phyloP scores from a whole-genome alignment of 2,888 invertebrate genomes.

The Miltochrista miniata region DNA sequence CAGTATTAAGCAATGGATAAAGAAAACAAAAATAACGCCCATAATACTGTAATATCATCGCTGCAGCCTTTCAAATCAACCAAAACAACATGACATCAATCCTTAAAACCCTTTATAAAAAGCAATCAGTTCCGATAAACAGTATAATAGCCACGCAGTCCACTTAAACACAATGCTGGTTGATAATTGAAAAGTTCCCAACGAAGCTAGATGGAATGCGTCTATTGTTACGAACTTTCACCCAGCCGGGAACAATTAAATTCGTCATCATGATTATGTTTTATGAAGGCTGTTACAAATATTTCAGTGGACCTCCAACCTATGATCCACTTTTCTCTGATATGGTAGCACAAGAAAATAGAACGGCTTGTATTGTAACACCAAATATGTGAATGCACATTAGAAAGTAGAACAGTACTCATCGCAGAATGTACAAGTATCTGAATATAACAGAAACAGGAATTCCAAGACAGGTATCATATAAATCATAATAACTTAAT shows the following conservation, averaged over 20 bases:
- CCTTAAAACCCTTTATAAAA: constrained; percentile 16
- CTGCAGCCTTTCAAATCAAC: not conserved
- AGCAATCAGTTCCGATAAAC: constrained; percentile 25
- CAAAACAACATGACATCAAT: constrained; percentile 8
- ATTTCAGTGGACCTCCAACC: no score
- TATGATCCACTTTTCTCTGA: no score
- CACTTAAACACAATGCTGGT: constrained; percentile 36
- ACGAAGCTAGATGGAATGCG: constrained; percentile 26
- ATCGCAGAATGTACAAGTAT: no score
- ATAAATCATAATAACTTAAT: no score
- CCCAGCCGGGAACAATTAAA: constrained; percentile 35
- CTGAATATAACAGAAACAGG: no score
- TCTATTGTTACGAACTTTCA: constrained; percentile 38
- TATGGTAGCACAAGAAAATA: no score
- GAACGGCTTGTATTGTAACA: no score
- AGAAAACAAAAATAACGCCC: not conserved
- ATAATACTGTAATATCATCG: not conserved
- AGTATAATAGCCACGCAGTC: constrained; percentile 29
- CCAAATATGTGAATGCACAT: no score
- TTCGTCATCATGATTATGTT: constrained; percentile 34
- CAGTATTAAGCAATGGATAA: not conserved
- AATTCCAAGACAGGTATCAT: no score
- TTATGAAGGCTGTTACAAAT: constrained; percentile 15
- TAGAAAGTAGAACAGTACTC: no score
- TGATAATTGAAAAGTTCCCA: constrained; percentile 40